Base-by-base conservation (phyloP, 1,140 invertebrate genomes). In the Wiebesia pumilae region DNA sequence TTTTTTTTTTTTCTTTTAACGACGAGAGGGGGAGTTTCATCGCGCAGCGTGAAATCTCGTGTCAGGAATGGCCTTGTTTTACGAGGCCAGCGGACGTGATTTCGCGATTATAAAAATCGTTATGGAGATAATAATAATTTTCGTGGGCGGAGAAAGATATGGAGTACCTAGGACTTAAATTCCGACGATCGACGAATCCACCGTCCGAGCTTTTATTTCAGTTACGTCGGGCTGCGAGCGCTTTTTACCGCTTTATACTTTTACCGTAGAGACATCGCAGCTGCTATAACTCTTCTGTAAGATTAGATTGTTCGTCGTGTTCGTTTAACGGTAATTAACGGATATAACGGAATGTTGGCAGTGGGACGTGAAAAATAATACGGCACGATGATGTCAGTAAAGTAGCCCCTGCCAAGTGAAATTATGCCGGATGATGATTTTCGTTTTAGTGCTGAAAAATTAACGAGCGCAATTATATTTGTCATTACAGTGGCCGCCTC, bases 381-480 rank as follows among this genome's bases (percentile, higher is more conserved):
- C 40, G 71, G 24, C 71, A 4, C 24, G 71, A 43, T 75, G 38
- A 75, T 43, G 38, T 75, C 71, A 75, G 71, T 71, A 16, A 24
- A 71, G 35, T 27, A 38, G 71, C 71, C 71, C 35, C n/a, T 43
- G 71, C 19, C 71, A 75, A 43, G 38, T 43, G 38, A 75, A 75
- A 75, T 71, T 71, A 38, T 75, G 16, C 71, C 71, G 40, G 38
- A 10, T 43, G 38, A 10, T 43, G 71, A 75, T 75, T 75, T 75
- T 75, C 21, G 33, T 75, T 75, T 75, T 75, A 75, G 71, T 43
- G 19, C 71, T 75, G 38, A 75, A 75, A 75, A 43, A 75, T 75
- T 75, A 75, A 75, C n/a, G 71, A 75, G 24, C 24, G 40, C 9
- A 38, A 75, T 75, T 75, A 75, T 71, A 38, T 43, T 43, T 43